Percentiles rank a stretch among this genome's conserved stretches.
Evolutionary conservation across 1,140 invertebrate genomes (phyloP).

Genomic region (Eulimnadia texana): DNA sequence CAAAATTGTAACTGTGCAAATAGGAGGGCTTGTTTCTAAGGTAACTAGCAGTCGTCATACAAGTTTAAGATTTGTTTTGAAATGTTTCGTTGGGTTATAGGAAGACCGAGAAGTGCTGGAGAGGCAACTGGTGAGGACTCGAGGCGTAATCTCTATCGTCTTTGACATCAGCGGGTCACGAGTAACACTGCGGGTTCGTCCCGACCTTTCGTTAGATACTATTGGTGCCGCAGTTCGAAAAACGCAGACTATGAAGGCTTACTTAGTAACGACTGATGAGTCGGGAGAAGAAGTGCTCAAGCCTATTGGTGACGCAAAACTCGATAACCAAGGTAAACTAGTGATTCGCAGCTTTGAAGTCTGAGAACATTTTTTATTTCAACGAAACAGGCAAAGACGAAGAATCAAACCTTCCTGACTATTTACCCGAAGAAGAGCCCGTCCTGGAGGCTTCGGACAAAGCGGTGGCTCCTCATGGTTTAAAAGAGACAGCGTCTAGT

Average conservation of each 20-base stretch:
- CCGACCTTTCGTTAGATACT: conserved; percentile 20
- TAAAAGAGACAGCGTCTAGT: conserved; percentile 19
- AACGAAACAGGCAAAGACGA: conserved; percentile 15
- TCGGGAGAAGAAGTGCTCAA: conserved; percentile 18
- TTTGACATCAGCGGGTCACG: conserved; percentile 20
- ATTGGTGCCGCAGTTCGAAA: conserved; percentile 19
- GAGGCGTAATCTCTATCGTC: conserved; percentile 23
- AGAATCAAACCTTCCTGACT: conserved; percentile 19
- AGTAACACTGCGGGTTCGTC: conserved; percentile 20
- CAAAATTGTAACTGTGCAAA: conserved; percentile 19
- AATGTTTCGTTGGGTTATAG: conserved; percentile 13
- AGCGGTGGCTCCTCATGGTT: conserved; percentile 20
- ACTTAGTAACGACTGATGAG: conserved; percentile 18
- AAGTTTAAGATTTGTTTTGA: background rate
- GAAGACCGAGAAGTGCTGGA: conserved; percentile 21
- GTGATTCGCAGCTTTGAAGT: background rate
- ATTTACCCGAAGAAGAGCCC: conserved; percentile 21
- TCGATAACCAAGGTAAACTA: conserved; percentile 4
- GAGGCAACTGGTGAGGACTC: conserved; percentile 20
- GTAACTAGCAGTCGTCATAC: background rate
- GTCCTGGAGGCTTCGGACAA: conserved; percentile 14
- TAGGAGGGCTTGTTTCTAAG: conserved; percentile 19
- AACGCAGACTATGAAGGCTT: conserved; percentile 16
- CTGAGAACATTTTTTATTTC: conserved; percentile 5
- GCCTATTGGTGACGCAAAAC: conserved; percentile 5